Evolutionary conservation across 2,797 vertebrate genomes (phyloP), one percentile per base, ranked within the genome.

Genomic region (Parauchenoglanis ngamensis): DNA sequence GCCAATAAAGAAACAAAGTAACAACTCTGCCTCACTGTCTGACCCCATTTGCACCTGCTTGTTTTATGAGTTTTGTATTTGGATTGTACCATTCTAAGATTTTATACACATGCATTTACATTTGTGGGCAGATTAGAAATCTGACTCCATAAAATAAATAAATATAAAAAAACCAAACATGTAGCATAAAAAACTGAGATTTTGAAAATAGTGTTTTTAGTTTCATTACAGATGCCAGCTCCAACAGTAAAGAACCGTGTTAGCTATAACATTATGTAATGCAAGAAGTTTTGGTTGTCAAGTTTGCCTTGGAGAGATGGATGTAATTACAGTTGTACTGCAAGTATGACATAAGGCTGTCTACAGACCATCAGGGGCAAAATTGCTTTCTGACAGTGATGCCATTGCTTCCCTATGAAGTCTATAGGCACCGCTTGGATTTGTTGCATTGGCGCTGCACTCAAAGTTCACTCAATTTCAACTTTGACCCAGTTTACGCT

Each of bases 391-490:
- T 10, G 28, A 81, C 35, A 63, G 7, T 78, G 7, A 63, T 63
- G 23, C 79, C 23, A 65, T 65, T 46, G 40, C 23, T 28, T 65
- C 17, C 3, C 59, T 49, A 11, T 46, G 6, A 7, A 65, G 44
- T 44, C 25, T 28, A 11, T 82, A 82, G 25, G 0, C 10, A 31
- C 17, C 17, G 19, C 15, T 17, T 28, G 15, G 25, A 46, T 49
- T 82, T 65, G 40, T 49, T 63, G 61, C 80, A 67, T 67, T 31
- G n/a, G n/a, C 80, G 0, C 46, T 31, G 80, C 3, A 83, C 44
- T 67, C 61, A 67, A 52, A 81, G 59, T 63, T 81, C 79, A 63
- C 40, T 46, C 57, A 82, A 83, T 67, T 67, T 68, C 44, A 65
- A 65, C 44, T 52, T 28, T 65, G 19, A 67, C 59, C 13, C 25